Evolutionary conservation across 2,113 vertebrate genomes (phyloP).

Genomic region (Amia ocellicauda): DNA sequence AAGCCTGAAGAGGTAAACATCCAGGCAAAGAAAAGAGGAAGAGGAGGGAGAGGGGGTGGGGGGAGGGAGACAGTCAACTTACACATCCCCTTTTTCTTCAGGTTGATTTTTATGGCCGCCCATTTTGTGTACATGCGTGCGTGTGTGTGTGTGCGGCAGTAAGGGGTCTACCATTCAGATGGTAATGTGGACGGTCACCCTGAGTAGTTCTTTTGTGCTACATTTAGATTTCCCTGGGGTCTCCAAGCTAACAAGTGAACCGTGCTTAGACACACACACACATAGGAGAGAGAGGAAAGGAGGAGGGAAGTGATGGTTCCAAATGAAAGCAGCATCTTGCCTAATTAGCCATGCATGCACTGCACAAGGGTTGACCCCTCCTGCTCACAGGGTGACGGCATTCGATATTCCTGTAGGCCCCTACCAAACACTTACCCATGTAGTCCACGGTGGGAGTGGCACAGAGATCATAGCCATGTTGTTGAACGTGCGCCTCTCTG

Average conservation of each 20-base stretch:
- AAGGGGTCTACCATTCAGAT: not conserved
- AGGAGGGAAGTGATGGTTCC: not conserved
- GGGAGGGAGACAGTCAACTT: too few relatives aligned
- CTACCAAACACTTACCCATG: too few relatives aligned
- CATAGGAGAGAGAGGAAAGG: not conserved
- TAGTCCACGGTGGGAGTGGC: too few relatives aligned
- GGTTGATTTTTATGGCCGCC: not conserved
- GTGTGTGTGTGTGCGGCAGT: not conserved
- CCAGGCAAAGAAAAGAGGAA: not conserved
- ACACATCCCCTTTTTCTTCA: not conserved
- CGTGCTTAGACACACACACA: not conserved
- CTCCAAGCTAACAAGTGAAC: conserved; percentile 3
- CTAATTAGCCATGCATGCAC: not conserved
- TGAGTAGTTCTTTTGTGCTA: conserved; percentile 7
- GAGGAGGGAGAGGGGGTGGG: not conserved
- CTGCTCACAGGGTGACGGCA: too few relatives aligned
- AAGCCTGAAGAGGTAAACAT: not conserved
- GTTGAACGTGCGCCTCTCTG: too few relatives aligned
- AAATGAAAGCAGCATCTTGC: not conserved
- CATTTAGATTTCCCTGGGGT: conserved; percentile 5
- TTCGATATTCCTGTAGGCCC: too few relatives aligned
- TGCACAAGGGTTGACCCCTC: not conserved
- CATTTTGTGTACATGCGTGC: too few relatives aligned
- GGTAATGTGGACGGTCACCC: not conserved
- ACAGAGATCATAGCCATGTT: too few relatives aligned